Evolutionary conservation across 35 echinoderm and acorn worm genomes (phyloP), one percentile per base, ranked within the genome.

Genomic region (Patiria miniata): DNA sequence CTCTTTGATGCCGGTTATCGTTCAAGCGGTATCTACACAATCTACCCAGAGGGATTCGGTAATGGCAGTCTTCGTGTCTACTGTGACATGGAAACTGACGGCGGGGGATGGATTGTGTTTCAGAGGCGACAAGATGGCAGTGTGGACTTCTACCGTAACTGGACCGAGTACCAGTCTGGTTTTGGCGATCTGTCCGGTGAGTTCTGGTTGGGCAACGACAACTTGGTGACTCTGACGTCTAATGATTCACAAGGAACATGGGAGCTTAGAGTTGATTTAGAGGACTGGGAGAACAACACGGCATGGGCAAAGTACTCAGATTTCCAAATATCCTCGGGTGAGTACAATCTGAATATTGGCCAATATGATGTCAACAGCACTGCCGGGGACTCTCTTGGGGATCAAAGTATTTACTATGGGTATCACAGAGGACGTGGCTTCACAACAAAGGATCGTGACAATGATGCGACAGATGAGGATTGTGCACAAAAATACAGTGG

Each of bases 161-260:
- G 87, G 78, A 40, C 52, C 37, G 37, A 83, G 22, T 89, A 83
- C 47, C 81, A 73, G 61, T 8, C 14, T 39, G 87, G 87, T 9
- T 89, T 89, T 52, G 87, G 87, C n/a, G 79, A 89, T 18, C 16
- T 89, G 36, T 34, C 33, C 26, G 87, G 87, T 8, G 87, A 89
- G 42, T 89, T 79, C 57, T 89, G 87, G 87, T 36, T 89, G 37
- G 87, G 87, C 19, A 81, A 82, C 37, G 79, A 89, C 17, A 83
- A 83, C 23, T 8, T 83, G 39, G 36, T 29, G 28, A 40, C 21
- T 18, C 17, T 83, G 10, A 83, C 78, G 16, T 26, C 22, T 38
- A 22, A 28, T 8, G 26, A 26, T 73, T 34, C 65, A 10, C 65
- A 0, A 28, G 79, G 21, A 30, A 82, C 52, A 30, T 89, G 77